Evolutionary conservation across 2,888 invertebrate genomes (phyloP).

Genomic region (Chaetoderma sp.): DNA sequence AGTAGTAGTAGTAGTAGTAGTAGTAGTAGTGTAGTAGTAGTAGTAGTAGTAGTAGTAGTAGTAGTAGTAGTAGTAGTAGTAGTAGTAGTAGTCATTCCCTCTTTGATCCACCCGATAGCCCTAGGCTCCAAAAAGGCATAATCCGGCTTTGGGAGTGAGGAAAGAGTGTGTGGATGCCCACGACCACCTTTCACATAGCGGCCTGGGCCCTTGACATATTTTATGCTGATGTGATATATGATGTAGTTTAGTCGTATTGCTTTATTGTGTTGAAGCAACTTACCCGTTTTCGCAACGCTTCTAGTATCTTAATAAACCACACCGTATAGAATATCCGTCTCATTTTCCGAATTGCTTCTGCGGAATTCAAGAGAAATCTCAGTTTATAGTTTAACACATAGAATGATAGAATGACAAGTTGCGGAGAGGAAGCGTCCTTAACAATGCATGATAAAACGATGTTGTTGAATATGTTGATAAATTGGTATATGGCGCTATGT

Average conservation of each 20-base stretch:
- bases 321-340: constrained; percentile 50
- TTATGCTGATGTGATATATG: not conserved
- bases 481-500: too few species aligned
- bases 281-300: constrained; percentile 50
- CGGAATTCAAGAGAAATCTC: too few species aligned
- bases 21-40: too few species aligned
- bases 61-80: too few species aligned
- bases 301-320: constrained; percentile 52
- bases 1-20: too few species aligned
- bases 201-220: not conserved
- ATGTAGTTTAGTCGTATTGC: not conserved
- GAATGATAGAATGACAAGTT: not conserved
- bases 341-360: constrained; percentile 49
- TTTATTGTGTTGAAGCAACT: constrained; percentile 37
- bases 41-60: too few species aligned
- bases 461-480: too few species aligned
- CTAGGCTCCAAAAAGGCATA: not conserved
- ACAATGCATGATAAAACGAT: too few species aligned
- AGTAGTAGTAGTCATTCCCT: too few species aligned
- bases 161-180: not conserved
- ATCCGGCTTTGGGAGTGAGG: not conserved
- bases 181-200: not conserved
- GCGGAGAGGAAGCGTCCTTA: too few species aligned
- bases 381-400: too few species aligned
- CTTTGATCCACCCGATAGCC: too few species aligned